Conservation (phyloP, 2,888 invertebrate species). For the Amiota mariae region DNA sequence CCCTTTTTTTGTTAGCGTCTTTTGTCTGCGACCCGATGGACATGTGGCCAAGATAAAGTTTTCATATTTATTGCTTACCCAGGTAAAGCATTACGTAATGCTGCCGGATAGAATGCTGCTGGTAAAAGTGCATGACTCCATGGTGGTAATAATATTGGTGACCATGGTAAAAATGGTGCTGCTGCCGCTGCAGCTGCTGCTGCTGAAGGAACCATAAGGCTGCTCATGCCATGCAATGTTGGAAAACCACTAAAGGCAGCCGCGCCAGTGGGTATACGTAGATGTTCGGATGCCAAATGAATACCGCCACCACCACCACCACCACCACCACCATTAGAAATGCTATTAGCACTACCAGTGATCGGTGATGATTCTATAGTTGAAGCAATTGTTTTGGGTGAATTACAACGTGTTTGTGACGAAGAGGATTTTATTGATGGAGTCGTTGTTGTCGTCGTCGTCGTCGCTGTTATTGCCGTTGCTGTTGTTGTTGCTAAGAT, state of each 20-base stretch:
- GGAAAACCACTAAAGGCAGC: constrained; percentile 70
- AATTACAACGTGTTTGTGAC: not conserved
- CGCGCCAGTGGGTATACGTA: constrained; percentile 70
- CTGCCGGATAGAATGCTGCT: constrained; percentile 81
- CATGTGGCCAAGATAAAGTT: not conserved
- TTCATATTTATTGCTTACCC: constrained; percentile 76
- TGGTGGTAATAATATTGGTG: constrained; percentile 81
- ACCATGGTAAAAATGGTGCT: constrained; percentile 84
- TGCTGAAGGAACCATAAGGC: constrained; percentile 73
- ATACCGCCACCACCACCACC: constrained; percentile 29
- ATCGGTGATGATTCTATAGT: no score
- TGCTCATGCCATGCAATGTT: constrained; percentile 69
- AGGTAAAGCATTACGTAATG: constrained; percentile 82
- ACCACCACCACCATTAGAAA: not conserved
- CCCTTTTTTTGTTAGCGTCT: not conserved
- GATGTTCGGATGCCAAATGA: constrained; percentile 60
- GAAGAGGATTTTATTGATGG: constrained; percentile 26
- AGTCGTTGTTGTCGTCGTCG: not conserved
- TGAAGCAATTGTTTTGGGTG: no score
- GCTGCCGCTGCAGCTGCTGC: constrained; percentile 78
- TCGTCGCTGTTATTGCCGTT: not conserved
- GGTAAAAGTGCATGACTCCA: constrained; percentile 84
- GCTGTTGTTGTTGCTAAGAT: no score
- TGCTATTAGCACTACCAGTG: constrained; percentile 47
- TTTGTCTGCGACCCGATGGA: no score